A percentile compares a stretch with the other conserved stretches of the same genome.
phyloP scores from a whole-genome alignment of 2,797 vertebrate genomes.

The Falco cherrug region DNA sequence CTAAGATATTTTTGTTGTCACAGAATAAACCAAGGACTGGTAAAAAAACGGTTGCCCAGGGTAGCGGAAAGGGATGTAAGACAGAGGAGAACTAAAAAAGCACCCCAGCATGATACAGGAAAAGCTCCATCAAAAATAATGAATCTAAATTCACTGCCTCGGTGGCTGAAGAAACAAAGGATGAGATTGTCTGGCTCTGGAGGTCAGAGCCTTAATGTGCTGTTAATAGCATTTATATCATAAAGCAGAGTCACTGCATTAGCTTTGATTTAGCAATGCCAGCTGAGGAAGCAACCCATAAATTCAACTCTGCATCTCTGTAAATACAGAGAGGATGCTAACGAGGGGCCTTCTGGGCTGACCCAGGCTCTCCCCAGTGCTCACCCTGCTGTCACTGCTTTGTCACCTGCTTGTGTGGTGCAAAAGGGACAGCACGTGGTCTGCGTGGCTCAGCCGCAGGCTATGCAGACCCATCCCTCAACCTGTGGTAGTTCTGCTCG shows the following conservation, averaged over 20 bases:
- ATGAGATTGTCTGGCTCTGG: constrained; percentile 17
- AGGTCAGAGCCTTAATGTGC: constrained; percentile 7
- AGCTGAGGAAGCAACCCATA: not conserved
- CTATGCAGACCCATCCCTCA: not conserved
- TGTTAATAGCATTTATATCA: constrained; percentile 19
- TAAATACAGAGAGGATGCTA: not conserved
- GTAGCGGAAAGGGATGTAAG: constrained; percentile 12
- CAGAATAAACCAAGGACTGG: constrained; percentile 3
- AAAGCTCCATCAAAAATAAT: constrained; percentile 40
- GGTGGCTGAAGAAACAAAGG: constrained; percentile 35
- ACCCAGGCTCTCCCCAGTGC: rapidly evolving
- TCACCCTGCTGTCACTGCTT: not conserved
- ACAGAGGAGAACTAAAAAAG: not conserved
- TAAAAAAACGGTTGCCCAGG: not conserved
- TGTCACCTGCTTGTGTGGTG: not conserved
- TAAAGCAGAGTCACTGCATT: not conserved
- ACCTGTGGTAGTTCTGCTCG: not conserved
- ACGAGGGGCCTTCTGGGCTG: not conserved
- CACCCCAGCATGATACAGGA: not conserved
- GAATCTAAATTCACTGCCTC: constrained; percentile 1
- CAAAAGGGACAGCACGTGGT: not conserved
- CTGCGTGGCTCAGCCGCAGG: not conserved
- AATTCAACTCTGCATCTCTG: not conserved
- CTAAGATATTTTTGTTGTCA: constrained; percentile 3
- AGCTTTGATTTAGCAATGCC: not conserved